Percentiles rank a stretch among this genome's conserved stretches.
Evolutionary conservation across 2,888 invertebrate genomes (phyloP).

Genomic region (Tortrix viridana): DNA sequence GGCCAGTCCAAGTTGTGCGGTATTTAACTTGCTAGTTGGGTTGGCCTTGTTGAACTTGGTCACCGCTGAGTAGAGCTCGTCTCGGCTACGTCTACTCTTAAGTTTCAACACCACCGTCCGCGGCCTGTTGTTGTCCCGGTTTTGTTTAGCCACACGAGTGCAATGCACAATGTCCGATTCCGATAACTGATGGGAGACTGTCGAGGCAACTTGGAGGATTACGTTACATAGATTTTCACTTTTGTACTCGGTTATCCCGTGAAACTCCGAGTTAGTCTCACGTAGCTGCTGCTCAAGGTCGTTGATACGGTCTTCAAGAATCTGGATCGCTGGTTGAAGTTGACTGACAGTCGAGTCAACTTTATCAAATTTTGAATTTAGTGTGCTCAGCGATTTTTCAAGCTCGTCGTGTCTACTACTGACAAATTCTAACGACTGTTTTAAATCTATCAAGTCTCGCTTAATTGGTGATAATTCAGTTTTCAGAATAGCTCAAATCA

Average conservation of each 20-base stretch:
- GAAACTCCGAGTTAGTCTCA: conserved; percentile 1
- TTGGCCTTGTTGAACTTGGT: neutral
- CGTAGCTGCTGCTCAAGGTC: neutral
- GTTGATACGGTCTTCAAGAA: no score
- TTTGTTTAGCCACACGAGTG: conserved; percentile 5
- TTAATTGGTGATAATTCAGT: no score
- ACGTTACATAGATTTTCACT: neutral
- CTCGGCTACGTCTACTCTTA: conserved; percentile 6
- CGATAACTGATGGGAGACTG: neutral
- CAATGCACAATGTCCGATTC: conserved; percentile 4
- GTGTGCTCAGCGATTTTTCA: no score
- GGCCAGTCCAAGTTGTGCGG: neutral
- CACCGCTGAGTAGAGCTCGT: conserved; percentile 7
- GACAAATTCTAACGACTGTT: no score
- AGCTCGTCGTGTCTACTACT: no score
- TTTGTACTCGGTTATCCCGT: conserved; percentile 9
- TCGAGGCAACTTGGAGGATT: neutral
- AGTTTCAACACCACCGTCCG: conserved; percentile 4
- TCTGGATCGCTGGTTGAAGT: no score
- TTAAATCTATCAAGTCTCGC: no score
- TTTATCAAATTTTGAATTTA: no score
- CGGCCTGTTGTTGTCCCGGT: conserved; percentile 8
- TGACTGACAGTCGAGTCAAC: no score
- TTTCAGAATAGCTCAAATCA: no score
- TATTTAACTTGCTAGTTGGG: neutral